Evolutionary conservation across 2,113 vertebrate species (phyloP), one percentile per base, ranked within the genome.

Genomic region (Entosphenus tridentatus): DNA sequence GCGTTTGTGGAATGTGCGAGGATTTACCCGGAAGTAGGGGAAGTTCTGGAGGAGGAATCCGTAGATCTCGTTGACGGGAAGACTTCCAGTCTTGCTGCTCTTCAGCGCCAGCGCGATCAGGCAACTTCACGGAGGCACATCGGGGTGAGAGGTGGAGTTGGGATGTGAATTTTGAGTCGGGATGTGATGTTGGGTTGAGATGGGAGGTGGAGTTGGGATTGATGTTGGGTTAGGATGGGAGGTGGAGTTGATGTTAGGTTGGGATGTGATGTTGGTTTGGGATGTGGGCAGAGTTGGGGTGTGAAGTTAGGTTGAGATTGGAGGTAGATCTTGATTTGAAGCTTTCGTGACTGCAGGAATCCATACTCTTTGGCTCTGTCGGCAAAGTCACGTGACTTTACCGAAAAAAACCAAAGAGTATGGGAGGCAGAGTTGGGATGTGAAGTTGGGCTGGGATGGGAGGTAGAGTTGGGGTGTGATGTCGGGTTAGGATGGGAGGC

Each of bases 21-120:
- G 71, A 74, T 80, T 82, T 82, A 98, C 93, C 89, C 95, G 96
- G 73, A 98, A 98, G 74, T 96, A 98, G 57, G 93, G 93, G 67
- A 98, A 98, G 75, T 98, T 85, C 74, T 96, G 88, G 0, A 87
- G 95, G 89, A 98, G 96, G 79, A 98, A 98, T 78, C 86, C 89
- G 82, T 98, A 98, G 80, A 98, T 98, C 80, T 98, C 91, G 17
- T 87, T 98, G 80, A 98, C 93, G 1, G 93, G 93, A 71, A 98
- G 82, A 71, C 89, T 95, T 69, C 92, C 91, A 0, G 88, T 89
- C 78, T 86, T 88, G 76, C 93, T 98, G 82, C 89, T 96, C 82
- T 83, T 91, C 71, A 98, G 80, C 68, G 93, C 92, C 91, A 98
- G 88, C 79, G 95, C 96, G 78, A 98, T 98, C 77, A 98, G 83